Base-by-base conservation (phyloP, 2,113 vertebrate species). In the Rynchops niger region DNA sequence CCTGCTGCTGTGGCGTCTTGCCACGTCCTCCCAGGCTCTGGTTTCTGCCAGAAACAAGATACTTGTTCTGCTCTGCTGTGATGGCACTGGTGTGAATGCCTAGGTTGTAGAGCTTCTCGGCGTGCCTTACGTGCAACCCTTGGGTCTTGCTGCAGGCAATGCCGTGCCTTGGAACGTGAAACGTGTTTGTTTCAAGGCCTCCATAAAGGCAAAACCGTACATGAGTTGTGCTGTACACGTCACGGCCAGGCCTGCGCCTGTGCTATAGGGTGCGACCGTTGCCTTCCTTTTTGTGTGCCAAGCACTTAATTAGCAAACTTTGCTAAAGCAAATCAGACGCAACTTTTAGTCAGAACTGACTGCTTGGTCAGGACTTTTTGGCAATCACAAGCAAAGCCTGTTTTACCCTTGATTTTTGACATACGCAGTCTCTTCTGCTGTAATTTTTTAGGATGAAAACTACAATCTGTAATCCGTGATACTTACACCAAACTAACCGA, bases 221-320 rank as follows among this genome's bases (percentile, higher is more conserved):
- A 5, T 9, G 43, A 49, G 3, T 5, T 40, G 81, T 84, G 86
- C 89, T 71, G 80, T 12, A 5, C 43, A 11, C 7, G 1, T 27
- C 53, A 2, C 4, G 27, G 81, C 84, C 93, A 22, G 69, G 81
- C 89, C 55, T 5, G 1, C 12, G 91, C 81, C 5, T 40, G 83
- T 7, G 15, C 73, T 21, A 0, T 5, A 11, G 89, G 83, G 36
- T 78, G 77, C 6, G 11, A 78, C 52, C 81, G 4, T 38, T 85
- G 91, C 92, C 92, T 89, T 63, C 84, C 94, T 91, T 93, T 76
- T 86, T 90, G 93, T 94, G 94, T 95, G 93, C 91, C 91, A 82
- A 88, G 94, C 86, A 82, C 80, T 95, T 76, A 26, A 5, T 20
- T 22, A 86, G 56, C 91, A 91, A 95, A 91, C 65, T 73, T 86